Evolutionary conservation across 2,888 invertebrate genomes (phyloP), one percentile per base, ranked within the genome.

Genomic region (Temnothorax ravouxi): DNA sequence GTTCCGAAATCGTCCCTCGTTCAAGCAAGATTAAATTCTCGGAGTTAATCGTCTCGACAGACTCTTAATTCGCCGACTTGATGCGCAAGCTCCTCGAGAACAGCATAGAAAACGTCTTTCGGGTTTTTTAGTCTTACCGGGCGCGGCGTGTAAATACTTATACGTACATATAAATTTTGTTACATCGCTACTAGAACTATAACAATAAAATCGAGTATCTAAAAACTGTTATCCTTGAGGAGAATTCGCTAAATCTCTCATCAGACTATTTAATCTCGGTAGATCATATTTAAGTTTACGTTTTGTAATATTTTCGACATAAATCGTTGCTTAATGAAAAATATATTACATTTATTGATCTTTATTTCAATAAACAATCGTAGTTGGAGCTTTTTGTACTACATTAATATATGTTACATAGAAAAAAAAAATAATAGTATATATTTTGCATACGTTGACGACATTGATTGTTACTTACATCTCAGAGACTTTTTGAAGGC

Each of bases 21-120:
- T 92, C 92, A 92, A 89, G 87, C 88, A 86, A 92, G 91, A 92
- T 92, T 92, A 92, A 92, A 92, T 92, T 92, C 91, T 90, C 89
- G 81, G 88, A 89, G 90, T 92, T 92, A 92, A 92, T 92, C 92
- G 89, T 87, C 90, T 88, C 91, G 89, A 67, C 91, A 88, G 91
- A 87, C 88, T 92, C 92, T 90, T 92, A 92, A 92, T 92, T 92
- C 90, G 91, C 91, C 90, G 89, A 87, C 91, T 90, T 89, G 91
- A 88, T 88, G 86, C 85, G 86, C 59, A 83, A 79, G 85, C 82
- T 87, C 81, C 83, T 86, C 83, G 61, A 84, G 86, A 85, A 84
- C 88, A 82, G 56, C 64, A 44, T 44, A 84, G 62, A 84, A 87
- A 87, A 84, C 82, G 71, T 82, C 82, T 85, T 69, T 71, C 66